Conservation (phyloP, 2,113 vertebrate genomes). For the Sterrhoptilus dennistouni region DNA sequence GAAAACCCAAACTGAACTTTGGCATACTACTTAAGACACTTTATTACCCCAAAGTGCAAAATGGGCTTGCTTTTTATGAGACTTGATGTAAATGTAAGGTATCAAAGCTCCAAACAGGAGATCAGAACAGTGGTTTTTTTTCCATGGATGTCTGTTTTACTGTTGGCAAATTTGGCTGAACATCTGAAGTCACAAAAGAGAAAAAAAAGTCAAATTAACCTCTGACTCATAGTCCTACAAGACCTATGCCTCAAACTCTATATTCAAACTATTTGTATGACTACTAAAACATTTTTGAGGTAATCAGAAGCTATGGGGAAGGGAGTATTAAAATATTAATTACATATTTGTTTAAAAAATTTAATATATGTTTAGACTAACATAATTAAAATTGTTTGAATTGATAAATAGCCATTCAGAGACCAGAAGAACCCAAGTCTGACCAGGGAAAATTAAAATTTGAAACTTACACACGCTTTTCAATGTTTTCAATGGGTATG, state of each 20-base stretch:
- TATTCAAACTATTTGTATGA: neutral
- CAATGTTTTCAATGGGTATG: neutral
- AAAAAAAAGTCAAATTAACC: neutral
- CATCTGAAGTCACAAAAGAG: neutral
- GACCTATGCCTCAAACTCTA: neutral
- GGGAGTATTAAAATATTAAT: neutral
- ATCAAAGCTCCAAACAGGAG: neutral
- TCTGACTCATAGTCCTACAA: neutral
- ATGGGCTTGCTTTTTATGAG: neutral
- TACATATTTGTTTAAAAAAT: neutral
- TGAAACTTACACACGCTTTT: neutral
- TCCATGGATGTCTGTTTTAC: neutral
- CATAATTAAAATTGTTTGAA: neutral
- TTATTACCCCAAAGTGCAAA: neutral
- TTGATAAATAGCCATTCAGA: neutral
- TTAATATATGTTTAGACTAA: neutral
- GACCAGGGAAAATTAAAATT: neutral
- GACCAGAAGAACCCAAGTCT: neutral
- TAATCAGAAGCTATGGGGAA: neutral
- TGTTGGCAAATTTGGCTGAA: neutral
- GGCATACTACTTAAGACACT: neutral
- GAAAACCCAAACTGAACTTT: neutral
- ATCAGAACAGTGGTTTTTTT: neutral
- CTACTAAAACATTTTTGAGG: neutral
- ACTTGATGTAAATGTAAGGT: neutral